Evolutionary conservation across 2,113 vertebrate genomes (phyloP), one percentile per base, ranked within the genome.

Genomic region (Pelecanoides urinatrix): DNA sequence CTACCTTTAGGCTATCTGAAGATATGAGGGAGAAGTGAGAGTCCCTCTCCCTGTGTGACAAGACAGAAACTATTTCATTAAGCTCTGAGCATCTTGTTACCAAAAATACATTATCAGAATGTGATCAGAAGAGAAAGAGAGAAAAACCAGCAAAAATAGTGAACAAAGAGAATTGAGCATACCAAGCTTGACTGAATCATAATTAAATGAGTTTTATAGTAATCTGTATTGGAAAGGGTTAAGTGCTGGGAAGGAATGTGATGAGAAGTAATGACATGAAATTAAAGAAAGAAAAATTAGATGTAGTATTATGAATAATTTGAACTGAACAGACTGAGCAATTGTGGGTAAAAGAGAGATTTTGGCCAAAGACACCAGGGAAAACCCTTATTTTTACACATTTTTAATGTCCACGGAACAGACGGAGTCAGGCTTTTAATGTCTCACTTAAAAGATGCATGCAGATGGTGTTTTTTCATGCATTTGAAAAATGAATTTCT

Each of bases 391-490:
- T 85, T 96, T 97, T 97, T 96, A 47, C 97, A 96, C 91, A 90
- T 97, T 96, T 97, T 95, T 95, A 97, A 96, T 86, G 95, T 95
- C 94, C 97, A 67, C 71, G 62, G 94, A 97, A 95, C 95, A 97
- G 96, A 97, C 95, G 95, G 95, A 96, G 90, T 90, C 91, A 91
- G 87, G 58, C 81, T 97, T 97, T 95, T 97, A 97, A 95, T 94
- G 95, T 95, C 93, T 96, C 96, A 96, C 94, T 94, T 96, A 79
- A 97, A 93, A 94, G 94, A 96, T 93, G 74, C 74, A 66, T 97
- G 85, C 97, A 97, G 97, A 97, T 97, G 97, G 97, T 97, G 96
- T 95, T 96, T 97, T 96, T 97, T 93, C 95, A 94, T 97, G 97
- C 95, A 96, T 96, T 96, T 96, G 93, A 97, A 96, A 97, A 95